Percentiles rank a stretch among this genome's conserved stretches.
These are phyloP conservation scores for Champsocephalus gunnari DNA, from an alignment of 2,797 vertebrate species.

Conservation along the genomic window DNA sequence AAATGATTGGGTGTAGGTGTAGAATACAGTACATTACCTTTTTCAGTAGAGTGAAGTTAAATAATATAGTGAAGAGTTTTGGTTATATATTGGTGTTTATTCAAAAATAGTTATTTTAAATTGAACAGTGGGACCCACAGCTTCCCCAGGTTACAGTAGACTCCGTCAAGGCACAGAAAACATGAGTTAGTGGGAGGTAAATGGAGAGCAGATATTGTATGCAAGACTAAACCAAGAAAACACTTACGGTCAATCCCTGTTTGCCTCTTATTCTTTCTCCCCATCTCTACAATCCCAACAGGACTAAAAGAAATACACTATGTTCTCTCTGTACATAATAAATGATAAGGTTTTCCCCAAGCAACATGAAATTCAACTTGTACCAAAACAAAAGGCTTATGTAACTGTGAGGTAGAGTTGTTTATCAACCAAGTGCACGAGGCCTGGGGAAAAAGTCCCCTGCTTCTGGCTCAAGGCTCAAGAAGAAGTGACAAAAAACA, in stretches of 20 bases:
- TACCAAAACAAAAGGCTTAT: constrained; percentile 54
- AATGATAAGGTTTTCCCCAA: constrained; percentile 57
- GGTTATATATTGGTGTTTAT: not conserved
- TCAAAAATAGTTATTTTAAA: not conserved
- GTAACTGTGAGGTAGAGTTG: constrained; percentile 25
- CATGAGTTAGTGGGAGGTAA: not conserved
- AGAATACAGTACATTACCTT: not conserved
- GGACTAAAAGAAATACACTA: constrained; percentile 22
- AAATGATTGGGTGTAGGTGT: not conserved
- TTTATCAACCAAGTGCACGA: constrained; percentile 29
- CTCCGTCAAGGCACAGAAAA: not conserved
- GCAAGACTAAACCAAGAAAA: constrained; percentile 16
- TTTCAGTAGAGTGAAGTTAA: not conserved
- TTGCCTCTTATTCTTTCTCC: constrained; percentile 7
- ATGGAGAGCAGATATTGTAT: constrained; percentile 4
- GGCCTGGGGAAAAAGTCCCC: constrained; percentile 10
- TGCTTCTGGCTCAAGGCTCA: constrained; percentile 9
- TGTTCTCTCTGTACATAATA: constrained; percentile 63
- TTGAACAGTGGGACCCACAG: not conserved
- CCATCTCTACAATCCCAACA: constrained; percentile 30
- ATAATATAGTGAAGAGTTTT: not conserved
- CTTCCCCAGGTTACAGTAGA: not conserved
- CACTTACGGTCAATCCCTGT: constrained; percentile 7
- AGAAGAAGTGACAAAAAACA: not conserved
- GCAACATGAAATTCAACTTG: constrained; percentile 54